Evolutionary conservation across 1,140 invertebrate genomes (phyloP), one percentile per base, ranked within the genome.

Genomic region (Heliothis virescens): DNA sequence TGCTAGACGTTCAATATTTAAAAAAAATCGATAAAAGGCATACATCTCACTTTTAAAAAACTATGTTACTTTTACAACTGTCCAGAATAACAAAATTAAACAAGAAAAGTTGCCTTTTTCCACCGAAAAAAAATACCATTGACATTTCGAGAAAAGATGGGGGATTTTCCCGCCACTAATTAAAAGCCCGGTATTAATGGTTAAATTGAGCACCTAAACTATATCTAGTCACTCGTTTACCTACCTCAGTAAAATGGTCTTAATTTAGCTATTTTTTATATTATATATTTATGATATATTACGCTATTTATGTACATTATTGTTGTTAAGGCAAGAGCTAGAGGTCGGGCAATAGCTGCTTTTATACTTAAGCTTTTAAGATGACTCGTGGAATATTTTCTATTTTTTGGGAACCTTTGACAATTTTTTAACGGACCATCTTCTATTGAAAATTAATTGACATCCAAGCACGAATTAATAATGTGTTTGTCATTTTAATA

Each of bases 331-430:
- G 85, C 85, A 86, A 86, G 85, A 84, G 47, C 63, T 65, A 82
- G 75, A 69, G 55, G 83, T 86, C 85, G 78, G 79, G 74, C 85
- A 57, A 84, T 86, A 86, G 85, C 85, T 86, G 85, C 73, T 53
- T 65, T 18, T 21, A 15, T 55, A 55, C 57, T 65, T 71, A 52
- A 34, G 26, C 34, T 59, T 63, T 18, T 50, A 16, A 71, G 1
- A 41, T 34, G 63, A 41, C 4, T 48, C 13, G 7, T 34, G 34
- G 34, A 7, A 72, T 53, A 53, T 16, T 57, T n/a, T 72, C 52
- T 15, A 13, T 9, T 16, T 69, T 69, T 52, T 41, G 18, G 62
- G 26, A 9, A 13, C 50, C 26, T 11, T 21, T 41, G 13, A 57
- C 21, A 12, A 7, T 9, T 41, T 67, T 12, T n/a, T 1, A 67